These are phyloP conservation scores for Aphaenogaster floridana DNA, from an alignment of 1,140 invertebrate genomes.

Conservation along the genomic window DNA sequence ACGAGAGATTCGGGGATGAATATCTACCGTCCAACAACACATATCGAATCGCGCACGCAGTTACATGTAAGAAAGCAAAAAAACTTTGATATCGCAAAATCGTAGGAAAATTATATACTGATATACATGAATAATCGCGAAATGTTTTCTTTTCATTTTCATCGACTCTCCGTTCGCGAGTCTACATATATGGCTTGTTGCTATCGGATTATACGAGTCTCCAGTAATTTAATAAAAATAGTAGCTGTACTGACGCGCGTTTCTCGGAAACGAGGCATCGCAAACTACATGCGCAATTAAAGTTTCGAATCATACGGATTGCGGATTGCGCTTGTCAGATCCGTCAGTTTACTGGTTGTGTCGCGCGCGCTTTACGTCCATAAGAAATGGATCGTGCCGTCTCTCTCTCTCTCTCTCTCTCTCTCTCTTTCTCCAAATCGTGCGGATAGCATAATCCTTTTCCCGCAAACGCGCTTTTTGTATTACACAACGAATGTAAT, in stretches of 20 bases:
- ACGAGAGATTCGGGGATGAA: background rate
- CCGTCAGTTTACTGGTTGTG: background rate
- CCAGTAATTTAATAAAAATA: slow-evolving; percentile 31
- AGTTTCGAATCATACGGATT: slow-evolving; percentile 21
- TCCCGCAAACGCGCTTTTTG: slow-evolving; percentile 13
- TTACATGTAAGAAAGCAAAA: background rate
- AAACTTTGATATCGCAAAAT: background rate
- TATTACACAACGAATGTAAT: background rate
- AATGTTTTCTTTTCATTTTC: background rate
- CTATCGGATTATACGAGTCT: background rate
- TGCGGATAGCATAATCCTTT: background rate
- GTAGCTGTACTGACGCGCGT: background rate
- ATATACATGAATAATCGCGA: background rate
- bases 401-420: background rate
- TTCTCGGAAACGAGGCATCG: background rate
- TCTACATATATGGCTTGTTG: background rate
- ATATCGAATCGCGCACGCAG: background rate
- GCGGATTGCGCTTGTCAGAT: slow-evolving; percentile 14
- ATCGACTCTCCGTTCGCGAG: background rate
- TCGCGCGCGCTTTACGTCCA: background rate
- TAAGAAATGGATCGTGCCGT: slow-evolving; percentile 1
- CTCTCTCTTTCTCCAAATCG: background rate
- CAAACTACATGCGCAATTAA: slow-evolving; percentile 33
- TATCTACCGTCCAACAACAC: background rate
- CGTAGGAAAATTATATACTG: background rate